Conservation (phyloP, 1,140 invertebrate genomes). For the Bicyclus anynana region DNA sequence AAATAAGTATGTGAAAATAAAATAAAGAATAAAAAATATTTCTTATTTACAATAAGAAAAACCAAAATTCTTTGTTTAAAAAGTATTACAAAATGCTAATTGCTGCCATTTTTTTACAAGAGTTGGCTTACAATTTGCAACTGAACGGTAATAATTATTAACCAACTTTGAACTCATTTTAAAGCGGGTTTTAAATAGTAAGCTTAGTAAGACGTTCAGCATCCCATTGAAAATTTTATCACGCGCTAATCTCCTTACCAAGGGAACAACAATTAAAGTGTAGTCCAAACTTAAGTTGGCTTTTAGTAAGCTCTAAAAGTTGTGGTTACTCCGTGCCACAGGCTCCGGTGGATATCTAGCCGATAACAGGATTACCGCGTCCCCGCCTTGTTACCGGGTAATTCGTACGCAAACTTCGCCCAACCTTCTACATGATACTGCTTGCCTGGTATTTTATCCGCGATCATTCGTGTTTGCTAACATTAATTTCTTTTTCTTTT, state of each 20-base stretch:
- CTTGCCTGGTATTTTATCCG: slow-evolving; percentile 41
- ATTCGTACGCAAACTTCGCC: slow-evolving; percentile 62
- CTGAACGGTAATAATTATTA: too few species aligned
- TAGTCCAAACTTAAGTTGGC: slow-evolving; percentile 30
- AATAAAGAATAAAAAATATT: too few species aligned
- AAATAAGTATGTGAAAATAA: too few species aligned
- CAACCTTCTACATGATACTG: slow-evolving; percentile 46
- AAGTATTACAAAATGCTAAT: too few species aligned
- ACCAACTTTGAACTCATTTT: not conserved
- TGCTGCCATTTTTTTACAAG: too few species aligned
- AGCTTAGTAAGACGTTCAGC: not conserved
- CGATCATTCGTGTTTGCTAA: not conserved
- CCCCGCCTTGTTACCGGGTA: slow-evolving; percentile 56
- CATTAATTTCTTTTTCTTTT: not conserved
- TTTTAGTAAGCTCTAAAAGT: slow-evolving; percentile 43
- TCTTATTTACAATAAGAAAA: too few species aligned
- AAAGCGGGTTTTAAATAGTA: not conserved
- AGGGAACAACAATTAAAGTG: slow-evolving; percentile 33
- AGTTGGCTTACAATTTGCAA: too few species aligned
- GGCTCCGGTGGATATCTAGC: slow-evolving; percentile 45
- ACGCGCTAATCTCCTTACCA: slow-evolving; percentile 31
- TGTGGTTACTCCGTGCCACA: slow-evolving; percentile 35
- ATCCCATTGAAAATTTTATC: slow-evolving; percentile 20
- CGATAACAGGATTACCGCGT: slow-evolving; percentile 68
- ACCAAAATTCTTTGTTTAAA: too few species aligned